Conservation (phyloP, 2,113 vertebrate genomes). For the Brachyhypopomus gauderio region DNA sequence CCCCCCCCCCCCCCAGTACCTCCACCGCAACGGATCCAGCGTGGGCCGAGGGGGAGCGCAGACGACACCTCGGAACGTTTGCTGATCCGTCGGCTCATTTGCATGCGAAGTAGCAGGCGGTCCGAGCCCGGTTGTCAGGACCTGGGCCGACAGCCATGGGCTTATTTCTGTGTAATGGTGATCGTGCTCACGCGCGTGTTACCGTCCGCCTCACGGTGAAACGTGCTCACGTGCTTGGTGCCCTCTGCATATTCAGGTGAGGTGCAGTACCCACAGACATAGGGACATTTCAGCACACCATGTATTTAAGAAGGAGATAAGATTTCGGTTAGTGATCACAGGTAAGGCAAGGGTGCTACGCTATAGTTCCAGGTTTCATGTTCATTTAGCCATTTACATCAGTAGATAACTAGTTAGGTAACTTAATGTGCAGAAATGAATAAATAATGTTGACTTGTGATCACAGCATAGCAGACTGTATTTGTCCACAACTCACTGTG, state of each 20-base stretch:
- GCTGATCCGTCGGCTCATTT: slow-evolving; percentile 48
- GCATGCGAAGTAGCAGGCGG: slow-evolving; percentile 50
- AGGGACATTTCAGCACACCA: slow-evolving; percentile 9
- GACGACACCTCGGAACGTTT: slow-evolving; percentile 40
- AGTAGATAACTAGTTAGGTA: not conserved
- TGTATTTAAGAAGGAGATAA: slow-evolving; percentile 26
- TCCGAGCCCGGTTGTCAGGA: slow-evolving; percentile 52
- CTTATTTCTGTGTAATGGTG: too few relatives aligned
- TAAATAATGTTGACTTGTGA: not conserved
- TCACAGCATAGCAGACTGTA: not conserved
- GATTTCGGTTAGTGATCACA: not conserved
- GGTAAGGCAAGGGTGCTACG: not conserved
- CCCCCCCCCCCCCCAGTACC: too few relatives aligned
- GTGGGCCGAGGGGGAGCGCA: slow-evolving; percentile 31
- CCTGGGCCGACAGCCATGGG: too few relatives aligned
- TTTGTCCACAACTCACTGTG: not conserved
- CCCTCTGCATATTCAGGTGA: slow-evolving; percentile 53
- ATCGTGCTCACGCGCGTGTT: not conserved
- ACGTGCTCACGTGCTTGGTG: slow-evolving; percentile 20
- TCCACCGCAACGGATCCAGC: slow-evolving; percentile 45
- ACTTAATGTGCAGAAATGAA: not conserved
- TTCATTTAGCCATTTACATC: not conserved
- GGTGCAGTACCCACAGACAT: slow-evolving; percentile 61
- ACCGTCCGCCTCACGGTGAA: not conserved
- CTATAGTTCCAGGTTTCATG: not conserved